phyloP scores from a whole-genome alignment of 2,888 invertebrate genomes.

The Phyllotreta striolata region DNA sequence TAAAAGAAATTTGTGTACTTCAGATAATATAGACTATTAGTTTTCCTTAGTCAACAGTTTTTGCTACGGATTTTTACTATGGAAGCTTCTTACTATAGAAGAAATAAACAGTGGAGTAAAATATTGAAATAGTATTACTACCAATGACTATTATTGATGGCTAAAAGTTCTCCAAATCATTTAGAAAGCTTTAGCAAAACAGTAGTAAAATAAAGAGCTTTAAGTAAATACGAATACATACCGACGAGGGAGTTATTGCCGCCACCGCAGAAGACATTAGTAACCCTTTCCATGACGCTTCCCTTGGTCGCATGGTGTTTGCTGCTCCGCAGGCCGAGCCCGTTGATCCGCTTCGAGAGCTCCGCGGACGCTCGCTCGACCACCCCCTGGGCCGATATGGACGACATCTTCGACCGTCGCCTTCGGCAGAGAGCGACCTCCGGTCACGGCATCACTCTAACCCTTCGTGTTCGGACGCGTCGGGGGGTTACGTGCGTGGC shows the following conservation, averaged over 20 bases:
- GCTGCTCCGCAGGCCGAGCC: constrained; percentile 64
- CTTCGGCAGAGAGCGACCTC: constrained; percentile 15
- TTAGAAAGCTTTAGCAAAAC: no score
- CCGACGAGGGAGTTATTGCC: constrained; percentile 57
- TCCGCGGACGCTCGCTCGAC: constrained; percentile 92
- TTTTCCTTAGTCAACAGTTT: no score
- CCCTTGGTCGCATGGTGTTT: constrained; percentile 62
- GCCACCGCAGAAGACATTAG: constrained; percentile 85
- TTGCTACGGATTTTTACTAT: no score
- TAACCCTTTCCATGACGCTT: constrained; percentile 87
- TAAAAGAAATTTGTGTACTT: no score
- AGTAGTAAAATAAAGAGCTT: background rate
- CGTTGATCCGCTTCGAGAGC: constrained; percentile 87
- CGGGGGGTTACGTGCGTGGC: constrained; percentile 18
- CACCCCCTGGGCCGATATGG: constrained; percentile 87
- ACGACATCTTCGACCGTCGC: constrained; percentile 68
- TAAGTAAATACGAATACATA: background rate
- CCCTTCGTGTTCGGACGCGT: background rate
- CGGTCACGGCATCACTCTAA: constrained; percentile 27
- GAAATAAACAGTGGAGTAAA: no score
- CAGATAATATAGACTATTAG: no score
- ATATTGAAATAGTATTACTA: no score
- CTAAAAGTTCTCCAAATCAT: no score
- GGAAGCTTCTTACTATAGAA: no score
- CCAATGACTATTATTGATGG: no score